Evolutionary conservation across 2,797 vertebrate species (phyloP), one percentile per base, ranked within the genome.

Genomic region (Alcedo atthis): DNA sequence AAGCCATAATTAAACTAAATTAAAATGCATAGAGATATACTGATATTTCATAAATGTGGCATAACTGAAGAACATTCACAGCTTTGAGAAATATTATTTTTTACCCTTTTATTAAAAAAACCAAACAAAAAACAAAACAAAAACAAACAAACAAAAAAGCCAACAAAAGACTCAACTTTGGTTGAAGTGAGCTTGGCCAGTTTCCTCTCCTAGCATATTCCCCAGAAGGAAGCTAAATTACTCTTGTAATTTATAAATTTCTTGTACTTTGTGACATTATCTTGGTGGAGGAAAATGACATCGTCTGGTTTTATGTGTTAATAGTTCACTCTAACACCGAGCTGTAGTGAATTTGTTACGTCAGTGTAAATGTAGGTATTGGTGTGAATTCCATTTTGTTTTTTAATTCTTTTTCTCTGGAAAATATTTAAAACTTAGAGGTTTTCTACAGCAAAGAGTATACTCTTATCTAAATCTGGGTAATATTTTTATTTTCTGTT

Each of bases 191-290:
- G 22, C 42, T 80, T 90, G 83, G 58, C 64, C 46, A 42, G 10
- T 80, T 90, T 91, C 19, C 30, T 85, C 24, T 88, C 13, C 57
- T 81, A 57, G 24, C 61, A 53, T 30, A 58, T 92, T 87, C n/a
- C 88, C 75, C 81, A 80, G 42, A 80, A 90, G 64, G 78, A 84
- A 86, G 28, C 62, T 67, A 77, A 94, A 95, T 92, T 79, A 92
- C 17, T 45, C 20, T 75, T 15, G 24, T 59, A 1, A 8, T 40
- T 85, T 51, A 80, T 42, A 71, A 64, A 68, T 21, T n/a, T 43
- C 26, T 43, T 73, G 9, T 75, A 42, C 43, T 59, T 81, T 78
- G 48, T 73, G 55, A 32, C 20, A 7, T 59, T 28, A 48, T 73
- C 45, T 55, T 93, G 49, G 22, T 74, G 43, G 51, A 58, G 26